phyloP scores from a whole-genome alignment of 2,888 invertebrate genomes.

The Alviniconcha strummeri region DNA sequence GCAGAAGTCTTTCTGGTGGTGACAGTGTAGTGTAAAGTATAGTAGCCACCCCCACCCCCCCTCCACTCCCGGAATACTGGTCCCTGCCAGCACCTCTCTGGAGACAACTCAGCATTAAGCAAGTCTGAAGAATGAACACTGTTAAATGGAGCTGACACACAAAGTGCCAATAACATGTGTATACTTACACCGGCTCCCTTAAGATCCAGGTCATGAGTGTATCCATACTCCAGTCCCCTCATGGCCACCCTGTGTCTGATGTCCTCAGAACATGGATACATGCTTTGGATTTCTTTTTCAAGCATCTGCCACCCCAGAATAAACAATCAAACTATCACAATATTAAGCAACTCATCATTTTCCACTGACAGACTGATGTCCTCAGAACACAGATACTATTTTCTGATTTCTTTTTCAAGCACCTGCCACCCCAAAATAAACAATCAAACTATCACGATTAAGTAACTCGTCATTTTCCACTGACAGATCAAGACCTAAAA shows the following conservation, averaged over 20 bases:
- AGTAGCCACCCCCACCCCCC: no score
- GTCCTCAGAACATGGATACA: neutral
- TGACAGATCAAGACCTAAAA: neutral
- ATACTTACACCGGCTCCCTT: neutral
- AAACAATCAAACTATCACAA: neutral
- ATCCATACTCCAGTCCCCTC: conserved; percentile 9
- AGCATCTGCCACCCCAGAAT: neutral
- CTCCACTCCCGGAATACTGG: no score
- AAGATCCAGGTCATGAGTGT: neutral
- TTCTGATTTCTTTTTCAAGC: neutral
- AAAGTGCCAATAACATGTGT: neutral
- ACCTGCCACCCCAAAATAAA: neutral
- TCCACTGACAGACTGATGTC: neutral
- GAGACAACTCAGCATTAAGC: no score
- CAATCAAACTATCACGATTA: neutral
- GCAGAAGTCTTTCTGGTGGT: no score
- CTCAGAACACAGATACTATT: neutral
- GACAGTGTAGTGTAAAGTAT: no score
- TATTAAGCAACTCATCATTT: no score
- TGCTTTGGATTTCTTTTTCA: neutral
- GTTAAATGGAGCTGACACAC: no score
- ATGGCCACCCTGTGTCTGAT: neutral
- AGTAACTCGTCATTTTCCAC: no score
- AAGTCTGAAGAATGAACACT: no score
- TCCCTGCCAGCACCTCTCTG: no score